These are phyloP conservation scores for Pseudorectes ferrugineus DNA, from an alignment of 2,113 vertebrate species.

Conservation along the genomic window DNA sequence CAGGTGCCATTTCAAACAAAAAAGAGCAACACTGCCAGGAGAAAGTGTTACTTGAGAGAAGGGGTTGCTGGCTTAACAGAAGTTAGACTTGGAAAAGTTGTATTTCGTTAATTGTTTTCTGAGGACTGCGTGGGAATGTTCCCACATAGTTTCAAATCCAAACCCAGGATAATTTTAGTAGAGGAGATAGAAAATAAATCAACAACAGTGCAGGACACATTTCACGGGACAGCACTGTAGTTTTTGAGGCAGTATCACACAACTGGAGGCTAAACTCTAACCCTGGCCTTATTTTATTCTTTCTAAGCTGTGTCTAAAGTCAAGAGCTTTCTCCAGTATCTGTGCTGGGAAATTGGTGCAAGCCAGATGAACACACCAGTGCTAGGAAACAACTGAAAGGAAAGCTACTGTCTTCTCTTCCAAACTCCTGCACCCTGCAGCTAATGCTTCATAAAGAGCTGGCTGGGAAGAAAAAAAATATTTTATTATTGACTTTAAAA, in stretches of 20 bases:
- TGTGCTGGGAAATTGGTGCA: background rate
- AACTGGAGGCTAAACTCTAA: background rate
- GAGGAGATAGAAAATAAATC: background rate
- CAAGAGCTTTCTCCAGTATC: background rate
- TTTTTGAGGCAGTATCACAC: background rate
- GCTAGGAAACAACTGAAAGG: background rate
- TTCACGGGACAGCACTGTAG: background rate
- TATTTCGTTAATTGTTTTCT: background rate
- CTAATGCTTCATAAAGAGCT: background rate
- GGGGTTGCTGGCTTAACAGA: background rate
- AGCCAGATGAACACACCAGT: background rate
- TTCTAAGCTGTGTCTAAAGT: background rate
- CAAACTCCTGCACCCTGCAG: background rate
- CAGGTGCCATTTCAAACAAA: background rate
- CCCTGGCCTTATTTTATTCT: background rate
- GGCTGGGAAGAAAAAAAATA: background rate
- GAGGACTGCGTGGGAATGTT: background rate
- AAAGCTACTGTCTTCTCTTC: background rate
- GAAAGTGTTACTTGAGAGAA: background rate
- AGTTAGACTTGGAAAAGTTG: background rate
- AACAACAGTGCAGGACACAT: background rate
- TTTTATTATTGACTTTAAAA: conserved; percentile 7
- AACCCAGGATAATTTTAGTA: background rate
- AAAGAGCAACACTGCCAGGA: background rate
- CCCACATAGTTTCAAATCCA: background rate